phyloP scores from a whole-genome alignment of 2,797 vertebrate genomes.

The Avahi laniger region DNA sequence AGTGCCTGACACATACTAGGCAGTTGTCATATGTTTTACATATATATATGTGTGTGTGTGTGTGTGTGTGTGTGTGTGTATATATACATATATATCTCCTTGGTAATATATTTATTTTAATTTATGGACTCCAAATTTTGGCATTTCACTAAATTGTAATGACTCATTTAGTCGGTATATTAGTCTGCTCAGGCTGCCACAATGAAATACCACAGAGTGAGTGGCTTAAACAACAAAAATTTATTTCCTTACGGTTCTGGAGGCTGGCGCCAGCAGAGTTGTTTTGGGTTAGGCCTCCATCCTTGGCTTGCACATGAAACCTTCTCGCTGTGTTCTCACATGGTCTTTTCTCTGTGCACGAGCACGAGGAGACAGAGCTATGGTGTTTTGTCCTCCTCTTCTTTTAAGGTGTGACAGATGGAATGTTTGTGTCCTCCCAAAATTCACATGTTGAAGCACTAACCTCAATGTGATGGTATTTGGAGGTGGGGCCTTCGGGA shows the following conservation, averaged over 20 bases:
- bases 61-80: too few species aligned
- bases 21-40: background rate
- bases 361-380: background rate
- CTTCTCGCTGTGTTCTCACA: background rate
- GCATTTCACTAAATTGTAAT: conserved; percentile 36
- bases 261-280: background rate
- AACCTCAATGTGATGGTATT: background rate
- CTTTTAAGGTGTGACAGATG: background rate
- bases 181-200: background rate
- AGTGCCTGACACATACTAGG: background rate
- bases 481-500: background rate
- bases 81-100: background rate
- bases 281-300: background rate
- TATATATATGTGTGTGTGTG: too few species aligned
- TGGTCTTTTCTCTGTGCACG: background rate
- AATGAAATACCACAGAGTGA: background rate
- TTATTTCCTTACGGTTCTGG: background rate
- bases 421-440: background rate
- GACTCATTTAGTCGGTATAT: background rate
- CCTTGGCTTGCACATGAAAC: background rate
- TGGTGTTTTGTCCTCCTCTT: background rate
- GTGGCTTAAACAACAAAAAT: background rate
- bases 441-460: background rate
- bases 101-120: background rate
- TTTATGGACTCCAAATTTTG: conserved; percentile 14